These are phyloP conservation scores for Homalodisca vitripennis DNA, from an alignment of 1,140 invertebrate genomes.

Conservation along the genomic window DNA sequence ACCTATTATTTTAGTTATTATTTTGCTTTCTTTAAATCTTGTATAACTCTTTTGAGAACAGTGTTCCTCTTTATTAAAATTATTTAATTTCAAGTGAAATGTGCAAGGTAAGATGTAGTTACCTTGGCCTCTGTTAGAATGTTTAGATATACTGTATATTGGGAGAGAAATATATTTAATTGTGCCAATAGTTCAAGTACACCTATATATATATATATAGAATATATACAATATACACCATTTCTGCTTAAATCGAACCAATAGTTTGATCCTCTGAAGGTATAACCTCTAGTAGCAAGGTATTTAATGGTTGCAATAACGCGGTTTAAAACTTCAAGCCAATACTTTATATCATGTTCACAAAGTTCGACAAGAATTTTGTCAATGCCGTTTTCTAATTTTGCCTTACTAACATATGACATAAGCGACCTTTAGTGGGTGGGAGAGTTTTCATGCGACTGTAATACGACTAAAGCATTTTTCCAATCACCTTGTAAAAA, in stretches of 20 bases:
- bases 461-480: background rate
- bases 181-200: slow-evolving; percentile 27
- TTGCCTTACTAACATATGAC: background rate
- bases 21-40: background rate
- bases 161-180: slow-evolving; percentile 38
- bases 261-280: slow-evolving; percentile 34
- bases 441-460: slow-evolving; percentile 9
- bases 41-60: background rate
- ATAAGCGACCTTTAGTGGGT: background rate
- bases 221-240: slow-evolving; percentile 13
- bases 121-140: slow-evolving; percentile 31
- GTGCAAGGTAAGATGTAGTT: slow-evolving; percentile 31
- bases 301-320: slow-evolving; percentile 32
- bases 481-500: slow-evolving; percentile 2
- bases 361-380: background rate
- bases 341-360: slow-evolving; percentile 13
- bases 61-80: slow-evolving; percentile 3
- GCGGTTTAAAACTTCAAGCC: slow-evolving; percentile 29
- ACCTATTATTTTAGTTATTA: background rate
- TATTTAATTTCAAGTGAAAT: background rate
- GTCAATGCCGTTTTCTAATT: slow-evolving; percentile 2
- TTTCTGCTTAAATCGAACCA: slow-evolving; percentile 28
- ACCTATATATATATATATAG: too few species aligned
- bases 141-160: slow-evolving; percentile 33
- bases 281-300: slow-evolving; percentile 30